Evolutionary conservation across 1,140 invertebrate species (phyloP).

Genomic region (Macrocentrus cingulum): DNA sequence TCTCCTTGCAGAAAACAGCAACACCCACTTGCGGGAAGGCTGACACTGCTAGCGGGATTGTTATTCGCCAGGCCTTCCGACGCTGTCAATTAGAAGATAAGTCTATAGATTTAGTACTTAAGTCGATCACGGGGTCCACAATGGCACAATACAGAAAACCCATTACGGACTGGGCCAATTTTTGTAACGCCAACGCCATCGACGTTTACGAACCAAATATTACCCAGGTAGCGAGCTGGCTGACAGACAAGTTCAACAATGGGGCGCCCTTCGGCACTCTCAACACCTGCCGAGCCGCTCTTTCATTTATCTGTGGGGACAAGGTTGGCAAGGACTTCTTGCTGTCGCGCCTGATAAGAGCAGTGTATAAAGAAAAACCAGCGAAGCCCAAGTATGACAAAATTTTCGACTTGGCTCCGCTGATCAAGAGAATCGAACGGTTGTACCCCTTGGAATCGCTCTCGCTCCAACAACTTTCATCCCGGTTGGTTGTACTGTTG

Average conservation of each 20-base stretch:
- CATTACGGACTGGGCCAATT: background rate
- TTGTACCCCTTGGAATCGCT: background rate
- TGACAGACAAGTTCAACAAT: background rate
- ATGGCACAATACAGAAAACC: constrained; percentile 12
- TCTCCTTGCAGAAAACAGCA: background rate
- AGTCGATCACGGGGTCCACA: constrained; percentile 7
- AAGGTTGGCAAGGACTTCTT: constrained; percentile 8
- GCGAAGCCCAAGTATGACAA: background rate
- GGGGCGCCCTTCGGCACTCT: constrained; percentile 10
- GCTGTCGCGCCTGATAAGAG: constrained; percentile 7
- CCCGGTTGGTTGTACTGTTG: background rate
- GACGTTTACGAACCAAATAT: background rate
- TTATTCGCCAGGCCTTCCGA: constrained; percentile 14
- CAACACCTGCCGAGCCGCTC: constrained; percentile 13
- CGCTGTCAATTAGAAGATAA: background rate
- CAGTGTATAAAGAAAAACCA: constrained; percentile 4
- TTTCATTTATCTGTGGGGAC: background rate
- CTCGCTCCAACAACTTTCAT: background rate
- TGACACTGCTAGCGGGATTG: constrained; percentile 8
- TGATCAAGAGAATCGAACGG: constrained; percentile 3
- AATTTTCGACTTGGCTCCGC: background rate
- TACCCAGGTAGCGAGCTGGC: too few species aligned
- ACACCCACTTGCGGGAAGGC: background rate
- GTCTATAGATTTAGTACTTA: constrained; percentile 1
- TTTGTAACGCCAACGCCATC: background rate